These are phyloP conservation scores for Syrrhaptes paradoxus DNA, from an alignment of 2,113 vertebrate genomes.

Conservation along the genomic window DNA sequence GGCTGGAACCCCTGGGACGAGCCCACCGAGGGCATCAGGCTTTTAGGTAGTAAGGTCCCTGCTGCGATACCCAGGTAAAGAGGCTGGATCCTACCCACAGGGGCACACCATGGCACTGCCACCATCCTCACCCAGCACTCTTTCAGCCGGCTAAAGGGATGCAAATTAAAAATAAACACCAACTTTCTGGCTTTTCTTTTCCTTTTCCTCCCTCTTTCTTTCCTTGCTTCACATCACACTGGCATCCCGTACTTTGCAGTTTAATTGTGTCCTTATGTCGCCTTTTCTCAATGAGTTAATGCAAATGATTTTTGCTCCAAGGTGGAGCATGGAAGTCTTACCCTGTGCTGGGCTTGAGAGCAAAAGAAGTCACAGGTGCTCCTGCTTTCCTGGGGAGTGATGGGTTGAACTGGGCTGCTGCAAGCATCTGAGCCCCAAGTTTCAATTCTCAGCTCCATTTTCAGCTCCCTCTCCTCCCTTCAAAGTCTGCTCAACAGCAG, in stretches of 20 bases:
- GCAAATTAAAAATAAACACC: background rate
- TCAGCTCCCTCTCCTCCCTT: background rate
- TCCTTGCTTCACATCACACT: background rate
- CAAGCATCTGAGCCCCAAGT: background rate
- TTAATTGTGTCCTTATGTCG: background rate
- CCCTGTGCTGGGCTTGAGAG: background rate
- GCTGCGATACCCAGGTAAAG: background rate
- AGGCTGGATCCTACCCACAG: background rate
- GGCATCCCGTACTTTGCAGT: background rate
- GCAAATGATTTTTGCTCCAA: background rate
- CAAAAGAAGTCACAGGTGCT: background rate
- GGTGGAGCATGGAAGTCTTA: background rate
- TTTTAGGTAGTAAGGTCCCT: background rate
- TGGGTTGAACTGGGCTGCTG: background rate
- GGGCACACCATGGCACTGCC: background rate
- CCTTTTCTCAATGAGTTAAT: background rate
- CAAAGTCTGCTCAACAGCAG: slow-evolving; percentile 20
- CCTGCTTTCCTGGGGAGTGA: background rate
- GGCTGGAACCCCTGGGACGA: background rate
- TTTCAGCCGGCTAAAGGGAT: background rate
- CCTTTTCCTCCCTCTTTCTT: background rate
- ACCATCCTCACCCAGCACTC: background rate
- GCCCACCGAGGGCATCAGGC: background rate
- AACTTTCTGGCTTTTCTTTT: background rate
- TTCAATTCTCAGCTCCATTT: slow-evolving; percentile 4